Evolutionary conservation across 2,113 vertebrate species (phyloP).

Genomic region (Nibea coibor): DNA sequence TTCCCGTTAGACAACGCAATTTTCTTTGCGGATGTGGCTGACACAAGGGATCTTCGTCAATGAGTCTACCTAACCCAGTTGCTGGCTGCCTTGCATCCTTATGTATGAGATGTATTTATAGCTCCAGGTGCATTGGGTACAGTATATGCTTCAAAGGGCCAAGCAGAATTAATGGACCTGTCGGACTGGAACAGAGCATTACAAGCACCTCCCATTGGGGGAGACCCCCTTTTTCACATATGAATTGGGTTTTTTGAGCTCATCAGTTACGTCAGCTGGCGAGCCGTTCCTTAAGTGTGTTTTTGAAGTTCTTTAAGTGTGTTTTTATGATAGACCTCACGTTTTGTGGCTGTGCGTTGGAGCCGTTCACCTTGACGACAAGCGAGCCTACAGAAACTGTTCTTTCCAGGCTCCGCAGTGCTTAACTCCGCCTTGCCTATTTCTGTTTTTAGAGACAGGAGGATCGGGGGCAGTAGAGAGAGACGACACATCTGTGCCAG

Average conservation of each 20-base stretch:
- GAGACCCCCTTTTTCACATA: constrained; percentile 68
- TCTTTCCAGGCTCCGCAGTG: constrained; percentile 18
- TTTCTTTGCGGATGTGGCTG: constrained; percentile 44
- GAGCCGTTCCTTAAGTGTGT: background rate
- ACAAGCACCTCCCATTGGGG: constrained; percentile 61
- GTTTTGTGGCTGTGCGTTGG: background rate
- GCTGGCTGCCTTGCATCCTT: constrained; percentile 70
- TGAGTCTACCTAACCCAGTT: constrained; percentile 80
- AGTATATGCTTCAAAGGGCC: constrained; percentile 68
- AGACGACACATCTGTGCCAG: constrained; percentile 82
- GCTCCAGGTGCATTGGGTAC: constrained; percentile 79
- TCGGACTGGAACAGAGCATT: constrained; percentile 58
- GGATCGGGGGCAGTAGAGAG: constrained; percentile 84
- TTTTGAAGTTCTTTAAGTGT: background rate
- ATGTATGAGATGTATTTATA: constrained; percentile 83
- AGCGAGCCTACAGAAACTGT: background rate
- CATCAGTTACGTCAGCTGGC: constrained; percentile 14
- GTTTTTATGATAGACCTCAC: background rate
- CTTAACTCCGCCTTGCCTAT: constrained; percentile 41
- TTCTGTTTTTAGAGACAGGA: constrained; percentile 82
- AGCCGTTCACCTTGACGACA: constrained; percentile 20
- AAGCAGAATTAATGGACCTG: constrained; percentile 77
- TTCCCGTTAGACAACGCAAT: constrained; percentile 14
- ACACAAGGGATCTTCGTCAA: constrained; percentile 61
- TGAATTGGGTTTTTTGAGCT: constrained; percentile 27